phyloP scores from a whole-genome alignment of 2,888 invertebrate species.

The Drosophila paranaensis region DNA sequence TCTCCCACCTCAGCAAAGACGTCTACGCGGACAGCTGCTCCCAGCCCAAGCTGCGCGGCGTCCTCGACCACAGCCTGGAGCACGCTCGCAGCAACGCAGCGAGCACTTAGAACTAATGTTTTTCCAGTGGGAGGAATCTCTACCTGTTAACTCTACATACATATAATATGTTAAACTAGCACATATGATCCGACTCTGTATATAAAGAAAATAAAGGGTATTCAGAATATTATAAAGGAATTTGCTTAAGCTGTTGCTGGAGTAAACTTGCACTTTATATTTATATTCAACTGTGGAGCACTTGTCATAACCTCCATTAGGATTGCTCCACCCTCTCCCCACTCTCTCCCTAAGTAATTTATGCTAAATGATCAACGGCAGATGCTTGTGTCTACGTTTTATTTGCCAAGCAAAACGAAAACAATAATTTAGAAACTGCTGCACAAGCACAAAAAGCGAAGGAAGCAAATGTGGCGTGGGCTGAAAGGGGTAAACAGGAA shows the following conservation, averaged over 20 bases:
- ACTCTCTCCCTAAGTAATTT: conserved; percentile 43
- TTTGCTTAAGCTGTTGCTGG: background rate
- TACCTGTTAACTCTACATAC: background rate
- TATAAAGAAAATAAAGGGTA: background rate
- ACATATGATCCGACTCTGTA: background rate
- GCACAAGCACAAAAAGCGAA: conserved; percentile 62
- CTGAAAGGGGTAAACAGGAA: conserved; percentile 70
- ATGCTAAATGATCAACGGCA: conserved; percentile 77
- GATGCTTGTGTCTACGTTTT: conserved; percentile 71
- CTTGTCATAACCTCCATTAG: conserved; percentile 61
- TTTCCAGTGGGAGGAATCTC: background rate
- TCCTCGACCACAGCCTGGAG: conserved; percentile 31
- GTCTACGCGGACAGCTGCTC: conserved; percentile 88
- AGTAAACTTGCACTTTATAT: background rate
- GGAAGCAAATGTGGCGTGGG: conserved; percentile 46
- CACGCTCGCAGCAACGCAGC: background rate
- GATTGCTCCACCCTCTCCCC: conserved; percentile 24
- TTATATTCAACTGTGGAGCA: conserved; percentile 13
- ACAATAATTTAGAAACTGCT: conserved; percentile 75
- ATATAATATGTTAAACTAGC: background rate
- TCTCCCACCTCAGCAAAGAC: conserved; percentile 91
- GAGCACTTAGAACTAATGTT: background rate
- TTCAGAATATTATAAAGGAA: background rate
- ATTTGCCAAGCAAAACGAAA: conserved; percentile 75
- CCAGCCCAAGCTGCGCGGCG: conserved; percentile 88